Evolutionary conservation across 2,113 vertebrate species (phyloP), one percentile per base, ranked within the genome.

Genomic region (Cynoglossus semilaevis): DNA sequence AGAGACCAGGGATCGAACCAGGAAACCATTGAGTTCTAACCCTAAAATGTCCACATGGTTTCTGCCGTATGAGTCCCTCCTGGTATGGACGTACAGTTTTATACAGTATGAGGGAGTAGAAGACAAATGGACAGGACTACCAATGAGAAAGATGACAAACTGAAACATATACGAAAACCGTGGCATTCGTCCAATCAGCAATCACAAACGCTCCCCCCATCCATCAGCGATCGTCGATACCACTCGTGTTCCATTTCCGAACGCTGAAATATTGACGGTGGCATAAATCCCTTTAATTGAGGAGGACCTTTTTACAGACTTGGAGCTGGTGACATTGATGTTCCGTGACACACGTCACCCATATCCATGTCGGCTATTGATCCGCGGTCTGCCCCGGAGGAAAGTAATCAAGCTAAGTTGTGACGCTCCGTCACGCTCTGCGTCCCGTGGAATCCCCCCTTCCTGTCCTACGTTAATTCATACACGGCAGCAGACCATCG

Each of bases 221-320:
- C 51, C 35, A 68, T 71, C 60, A 82, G 45, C 37, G 9, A 1
- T 29, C 35, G 55, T 83, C 80, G 61, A 85, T 85, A 69, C 11
- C 47, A 18, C 67, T 65, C 51, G 12, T 43, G 15, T 22, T 74
- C 45, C 45, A 63, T 71, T 77, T 65, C 62, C 49, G 14, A 43
- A 17, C 19, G 3, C n/a, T 14, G 49, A 74, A 72, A 71, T 80
- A 86, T 81, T 71, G 84, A 80, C 58, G 7, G 13, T 17, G 52
- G 63, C 45, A 83, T 83, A 72, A 84, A 86, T 84, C 77, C 46
- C 60, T 76, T 47, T 74, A 51, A 84, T 67, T 51, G 77, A 67
- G 40, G 69, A 84, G 55, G 58, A 71, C n/a, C 59, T 66, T 52
- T 81, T 53, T 68, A 73, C 63, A 34, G 70, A 55, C 51, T 17